Base-by-base conservation (phyloP, 2,888 invertebrate genomes). In the Drosophila imparisetae region DNA sequence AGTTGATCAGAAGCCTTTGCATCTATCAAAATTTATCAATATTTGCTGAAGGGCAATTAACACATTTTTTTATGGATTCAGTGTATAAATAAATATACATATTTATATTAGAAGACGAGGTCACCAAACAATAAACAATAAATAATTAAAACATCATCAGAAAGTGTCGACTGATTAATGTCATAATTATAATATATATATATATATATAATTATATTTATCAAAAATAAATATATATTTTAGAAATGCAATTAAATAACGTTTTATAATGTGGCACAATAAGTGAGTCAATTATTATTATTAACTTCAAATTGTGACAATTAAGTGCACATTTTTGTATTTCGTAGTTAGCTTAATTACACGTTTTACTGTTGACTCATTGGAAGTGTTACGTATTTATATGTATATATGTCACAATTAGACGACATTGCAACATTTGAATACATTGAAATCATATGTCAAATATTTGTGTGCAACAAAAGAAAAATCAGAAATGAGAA, bases 371-470 rank as follows among this genome's bases (percentile, higher is more conserved):
- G 42, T 5, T 18, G 18, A 50, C 40, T 34, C 13, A 21, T 3
- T 24, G 7, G 11, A 21, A 7, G 32, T 38, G 50, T 60, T 21
- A 36, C 11, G 29, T 15, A 27, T 27, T 24, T 32, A 15, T 18
- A 32, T 7, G 8, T 30, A 30, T 21, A 42, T 29, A 36, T 58
- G 18, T 34, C 40, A 24, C 24, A 27, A 55, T 55, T 45, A 11
- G 32, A 27, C 27, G 13, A 3, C 34, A 61, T 62, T 70, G 49
- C 57, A 54, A 42, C 40, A 76, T 49, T 61, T 34, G 13, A 58
- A 60, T 61, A 18, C 8, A 52, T 40, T 45, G 0, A 32, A 32
- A 29, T 57, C 32, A 34, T 29, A n/a, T 45, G 27, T 64, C 4
- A 7, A 21, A 1, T 7, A 13, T 42, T 21, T 42, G 3, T 13